Conservation (phyloP, 2,888 invertebrate genomes). For the Cryptocephalus primarius region DNA sequence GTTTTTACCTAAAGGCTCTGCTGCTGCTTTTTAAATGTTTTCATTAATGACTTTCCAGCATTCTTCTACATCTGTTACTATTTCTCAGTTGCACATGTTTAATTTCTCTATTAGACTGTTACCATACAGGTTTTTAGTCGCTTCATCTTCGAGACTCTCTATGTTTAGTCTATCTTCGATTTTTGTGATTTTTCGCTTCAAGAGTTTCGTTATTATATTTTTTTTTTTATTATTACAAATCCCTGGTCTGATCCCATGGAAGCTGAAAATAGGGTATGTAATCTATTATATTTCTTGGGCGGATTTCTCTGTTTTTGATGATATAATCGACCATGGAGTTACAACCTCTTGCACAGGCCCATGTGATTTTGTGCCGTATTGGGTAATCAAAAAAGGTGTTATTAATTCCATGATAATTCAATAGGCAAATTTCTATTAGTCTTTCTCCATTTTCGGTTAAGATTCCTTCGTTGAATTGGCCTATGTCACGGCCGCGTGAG, state of each 20-base stretch:
- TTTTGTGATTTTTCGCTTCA: too few species aligned
- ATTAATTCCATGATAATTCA: not conserved
- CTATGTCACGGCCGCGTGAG: not conserved
- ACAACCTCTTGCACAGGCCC: not conserved
- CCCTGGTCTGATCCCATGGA: not conserved
- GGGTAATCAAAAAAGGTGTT: conserved; percentile 1
- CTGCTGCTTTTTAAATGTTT: not conserved
- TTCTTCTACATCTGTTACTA: not conserved
- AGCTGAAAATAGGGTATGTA: not conserved
- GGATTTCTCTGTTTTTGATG: not conserved
- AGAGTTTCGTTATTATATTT: not conserved
- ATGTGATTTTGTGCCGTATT: not conserved
- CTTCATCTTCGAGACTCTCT: not conserved
- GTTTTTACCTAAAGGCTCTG: not conserved
- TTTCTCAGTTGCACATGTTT: not conserved
- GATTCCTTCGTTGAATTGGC: not conserved
- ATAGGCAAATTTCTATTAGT: not conserved
- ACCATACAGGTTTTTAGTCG: too few species aligned
- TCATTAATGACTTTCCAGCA: not conserved
- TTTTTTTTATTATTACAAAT: not conserved
- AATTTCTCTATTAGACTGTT: not conserved
- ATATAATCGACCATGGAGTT: not conserved
- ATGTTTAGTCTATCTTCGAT: too few species aligned
- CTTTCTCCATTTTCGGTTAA: not conserved
- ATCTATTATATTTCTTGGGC: not conserved